A percentile compares a stretch with the other conserved stretches of the same genome.
Evolutionary conservation across 2,888 invertebrate species (phyloP).

Genomic region (Leptinotarsa juncta): DNA sequence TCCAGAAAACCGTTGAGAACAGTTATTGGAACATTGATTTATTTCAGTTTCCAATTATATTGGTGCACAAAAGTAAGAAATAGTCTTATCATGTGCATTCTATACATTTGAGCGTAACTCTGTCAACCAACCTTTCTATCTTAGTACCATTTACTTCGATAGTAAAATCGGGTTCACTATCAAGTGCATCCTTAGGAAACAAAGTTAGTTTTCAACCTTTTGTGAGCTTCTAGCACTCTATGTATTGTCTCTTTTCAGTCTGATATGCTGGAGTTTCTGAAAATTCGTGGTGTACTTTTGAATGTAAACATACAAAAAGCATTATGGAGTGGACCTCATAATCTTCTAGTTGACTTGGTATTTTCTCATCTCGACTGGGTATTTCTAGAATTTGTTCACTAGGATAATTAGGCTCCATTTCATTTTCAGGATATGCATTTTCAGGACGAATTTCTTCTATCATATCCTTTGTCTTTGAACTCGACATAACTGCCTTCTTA

Average conservation of each 20-base stretch:
- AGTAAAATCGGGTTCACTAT: conserved; percentile 44
- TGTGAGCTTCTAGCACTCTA: conserved; percentile 43
- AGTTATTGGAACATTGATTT: conserved; percentile 34
- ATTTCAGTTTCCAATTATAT: conserved; percentile 16
- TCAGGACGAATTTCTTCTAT: not conserved
- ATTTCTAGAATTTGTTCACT: not conserved
- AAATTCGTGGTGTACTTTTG: conserved; percentile 1
- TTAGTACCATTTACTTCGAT: conserved; percentile 36
- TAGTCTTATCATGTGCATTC: conserved; percentile 14
- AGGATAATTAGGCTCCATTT: not conserved
- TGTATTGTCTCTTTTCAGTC: conserved; percentile 42
- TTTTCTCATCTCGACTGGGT: conserved; percentile 31
- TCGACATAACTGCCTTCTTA: not conserved
- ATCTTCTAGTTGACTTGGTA: conserved; percentile 31
- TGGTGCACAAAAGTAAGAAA: conserved; percentile 10
- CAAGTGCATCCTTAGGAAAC: conserved; percentile 27
- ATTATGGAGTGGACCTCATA: conserved; percentile 32
- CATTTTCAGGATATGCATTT: not conserved
- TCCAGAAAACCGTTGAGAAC: conserved; percentile 43
- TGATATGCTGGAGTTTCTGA: conserved; percentile 19
- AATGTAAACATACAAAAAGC: conserved; percentile 26
- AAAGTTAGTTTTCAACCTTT: conserved; percentile 18
- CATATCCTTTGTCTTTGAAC: not conserved
- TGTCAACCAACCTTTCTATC: conserved; percentile 33
- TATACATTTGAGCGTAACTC: conserved; percentile 28